Evolutionary conservation across 2,888 invertebrate species (phyloP), one percentile per base, ranked within the genome.

Genomic region (Papilio gigon): DNA sequence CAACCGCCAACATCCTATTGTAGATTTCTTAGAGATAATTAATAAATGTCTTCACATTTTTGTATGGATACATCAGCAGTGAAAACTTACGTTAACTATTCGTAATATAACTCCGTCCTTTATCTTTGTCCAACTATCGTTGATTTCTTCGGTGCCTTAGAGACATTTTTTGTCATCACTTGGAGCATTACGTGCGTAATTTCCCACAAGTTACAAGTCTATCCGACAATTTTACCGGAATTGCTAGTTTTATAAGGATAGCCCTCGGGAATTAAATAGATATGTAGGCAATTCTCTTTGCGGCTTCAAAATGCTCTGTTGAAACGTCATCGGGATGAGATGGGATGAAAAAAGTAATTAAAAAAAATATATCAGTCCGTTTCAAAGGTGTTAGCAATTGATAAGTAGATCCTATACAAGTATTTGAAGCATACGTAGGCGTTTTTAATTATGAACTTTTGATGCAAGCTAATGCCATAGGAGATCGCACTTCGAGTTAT

Each of bases 131-230:
- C 27, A 6, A 56, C 30, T 27, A 30, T 5, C 53, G 30, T 56
- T 30, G 9, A 56, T 53, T 25, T 5, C n/a, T 27, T 30, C 30
- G 30, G 30, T 30, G 27, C 27, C n/a, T 30, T 11, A 30, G 53
- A 27, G 22, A 61, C 14, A 37, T 64, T 50, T 64, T 53, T 64
- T 27, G 33, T 22, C 25, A 11, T 25, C 53, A 17, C 37, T 35
- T 17, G 30, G 47, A 22, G 30, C 20, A 50, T 44, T 53, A 53
- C 53, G 64, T 64, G 64, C 27, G 64, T 50, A 64, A 64, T 53
- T 64, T 50, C 35, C 25, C 30, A 8, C 37, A 50, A 50, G 47
- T 35, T 63, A 22, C n/a, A n/a, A n/a, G n/a, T 63, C 50, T 53
- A 50, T 53, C 53, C 25, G 35, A 37, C 53, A 64, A 37, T 53